Conservation (phyloP, 2,888 invertebrate genomes). For the Synanthedon vespiformis region DNA sequence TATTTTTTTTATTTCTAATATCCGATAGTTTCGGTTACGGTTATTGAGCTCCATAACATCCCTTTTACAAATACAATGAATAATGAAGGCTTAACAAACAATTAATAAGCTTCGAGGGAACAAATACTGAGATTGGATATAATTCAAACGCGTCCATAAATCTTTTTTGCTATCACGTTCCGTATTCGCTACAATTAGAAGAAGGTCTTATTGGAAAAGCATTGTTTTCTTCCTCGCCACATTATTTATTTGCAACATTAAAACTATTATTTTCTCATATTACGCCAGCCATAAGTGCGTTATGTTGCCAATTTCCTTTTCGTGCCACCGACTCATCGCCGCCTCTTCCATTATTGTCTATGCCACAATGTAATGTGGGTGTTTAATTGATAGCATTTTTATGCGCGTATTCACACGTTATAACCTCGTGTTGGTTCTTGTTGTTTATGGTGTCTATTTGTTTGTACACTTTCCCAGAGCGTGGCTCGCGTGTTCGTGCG, state of each 20-base stretch:
- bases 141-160: slow-evolving; percentile 59
- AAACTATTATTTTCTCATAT: slow-evolving; percentile 59
- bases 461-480: slow-evolving; percentile 39
- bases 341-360: slow-evolving; percentile 42
- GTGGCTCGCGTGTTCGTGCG: slow-evolving; percentile 32
- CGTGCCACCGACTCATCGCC: slow-evolving; percentile 50
- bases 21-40: neutral
- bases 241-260: slow-evolving; percentile 64
- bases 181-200: slow-evolving; percentile 60
- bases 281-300: slow-evolving; percentile 26
- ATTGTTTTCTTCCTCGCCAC: slow-evolving; percentile 55
- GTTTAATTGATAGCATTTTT: slow-evolving; percentile 51
- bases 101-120: slow-evolving; percentile 23
- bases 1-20: neutral
- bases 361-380: slow-evolving; percentile 35
- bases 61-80: slow-evolving; percentile 1
- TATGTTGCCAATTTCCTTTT: slow-evolving; percentile 46
- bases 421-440: slow-evolving; percentile 24
- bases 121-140: slow-evolving; percentile 32
- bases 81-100: slow-evolving; percentile 16
- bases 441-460: slow-evolving; percentile 34
- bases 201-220: slow-evolving; percentile 57
- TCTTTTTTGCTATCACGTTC: slow-evolving; percentile 39
- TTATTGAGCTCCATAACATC: neutral
- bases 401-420: slow-evolving; percentile 47